phyloP scores from a whole-genome alignment of 2,113 vertebrate genomes.

The Gasterosteus nipponicus region DNA sequence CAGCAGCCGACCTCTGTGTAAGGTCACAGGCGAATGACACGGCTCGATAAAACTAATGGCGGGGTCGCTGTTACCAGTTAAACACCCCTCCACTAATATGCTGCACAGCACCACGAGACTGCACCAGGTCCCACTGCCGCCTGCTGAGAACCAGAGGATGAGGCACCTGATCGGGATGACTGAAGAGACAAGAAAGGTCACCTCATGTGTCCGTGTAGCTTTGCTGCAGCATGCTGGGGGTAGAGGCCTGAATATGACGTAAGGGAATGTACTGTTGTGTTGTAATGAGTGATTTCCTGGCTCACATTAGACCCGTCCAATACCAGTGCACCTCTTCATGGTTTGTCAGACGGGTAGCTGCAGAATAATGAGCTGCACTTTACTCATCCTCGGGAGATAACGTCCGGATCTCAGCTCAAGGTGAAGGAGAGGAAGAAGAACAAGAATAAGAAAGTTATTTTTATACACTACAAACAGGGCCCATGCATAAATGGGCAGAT shows the following conservation, averaged over 20 bases:
- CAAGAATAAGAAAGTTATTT: no score
- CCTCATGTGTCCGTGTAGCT: neutral
- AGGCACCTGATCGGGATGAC: neutral
- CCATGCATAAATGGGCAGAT: no score
- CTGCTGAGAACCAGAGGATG: neutral
- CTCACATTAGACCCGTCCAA: neutral
- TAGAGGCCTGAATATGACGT: neutral
- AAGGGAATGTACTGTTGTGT: neutral
- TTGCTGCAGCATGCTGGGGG: neutral
- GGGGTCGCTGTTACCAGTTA: neutral
- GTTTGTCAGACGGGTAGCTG: neutral
- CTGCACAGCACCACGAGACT: neutral
- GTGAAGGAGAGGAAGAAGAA: neutral
- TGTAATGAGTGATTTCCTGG: constrained; percentile 19
- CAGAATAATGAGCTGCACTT: constrained; percentile 1
- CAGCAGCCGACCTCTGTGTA: neutral
- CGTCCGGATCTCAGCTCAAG: neutral
- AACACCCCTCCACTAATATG: neutral
- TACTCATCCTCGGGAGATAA: neutral
- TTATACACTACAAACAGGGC: no score
- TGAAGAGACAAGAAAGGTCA: neutral
- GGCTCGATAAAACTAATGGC: constrained; percentile 3
- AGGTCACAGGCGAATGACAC: neutral
- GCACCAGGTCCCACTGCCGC: neutral
- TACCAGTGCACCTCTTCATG: neutral